Conservation (phyloP, 2,888 invertebrate genomes). For the Acanthosepion lycidas region DNA sequence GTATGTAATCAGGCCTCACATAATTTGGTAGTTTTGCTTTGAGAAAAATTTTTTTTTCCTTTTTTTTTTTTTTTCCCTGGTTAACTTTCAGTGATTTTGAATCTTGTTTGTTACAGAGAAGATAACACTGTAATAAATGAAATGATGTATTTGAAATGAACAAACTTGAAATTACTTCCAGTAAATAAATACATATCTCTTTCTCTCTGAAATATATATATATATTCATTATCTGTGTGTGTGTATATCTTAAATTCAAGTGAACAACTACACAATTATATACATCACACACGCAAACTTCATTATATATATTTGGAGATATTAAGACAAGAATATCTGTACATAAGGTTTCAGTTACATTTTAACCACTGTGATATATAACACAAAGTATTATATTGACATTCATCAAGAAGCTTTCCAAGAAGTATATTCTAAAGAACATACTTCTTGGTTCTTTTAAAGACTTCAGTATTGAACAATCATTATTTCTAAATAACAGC, state of each 20-base stretch:
- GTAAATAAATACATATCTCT: background rate
- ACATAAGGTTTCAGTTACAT: background rate
- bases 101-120: background rate
- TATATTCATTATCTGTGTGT: too few species aligned
- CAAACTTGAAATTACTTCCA: background rate
- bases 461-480: background rate
- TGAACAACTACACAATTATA: background rate
- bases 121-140: background rate
- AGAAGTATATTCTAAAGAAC: too few species aligned
- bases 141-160: background rate
- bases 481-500: background rate
- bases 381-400: background rate
- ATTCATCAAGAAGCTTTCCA: background rate
- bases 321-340: background rate
- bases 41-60: background rate
- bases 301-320: background rate
- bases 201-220: too few species aligned
- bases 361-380: background rate
- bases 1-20: background rate
- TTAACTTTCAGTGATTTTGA: background rate
- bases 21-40: background rate
- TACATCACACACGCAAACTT: background rate
- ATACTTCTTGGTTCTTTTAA: background rate
- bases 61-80: background rate
- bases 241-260: background rate